These are phyloP conservation scores for Thereva nobilitata DNA, from an alignment of 2,888 invertebrate genomes.

Conservation along the genomic window DNA sequence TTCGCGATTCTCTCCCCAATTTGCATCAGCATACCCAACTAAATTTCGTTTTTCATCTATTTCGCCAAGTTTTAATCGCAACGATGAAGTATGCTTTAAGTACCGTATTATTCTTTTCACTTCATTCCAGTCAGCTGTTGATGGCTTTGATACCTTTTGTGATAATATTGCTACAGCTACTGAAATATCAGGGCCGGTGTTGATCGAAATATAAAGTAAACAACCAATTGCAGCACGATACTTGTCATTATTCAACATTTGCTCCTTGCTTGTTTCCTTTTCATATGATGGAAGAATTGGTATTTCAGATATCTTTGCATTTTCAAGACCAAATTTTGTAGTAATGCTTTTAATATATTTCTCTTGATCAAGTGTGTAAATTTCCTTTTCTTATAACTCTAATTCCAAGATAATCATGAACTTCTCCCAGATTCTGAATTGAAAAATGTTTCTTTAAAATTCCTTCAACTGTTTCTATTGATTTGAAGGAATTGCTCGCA, in stretches of 20 bases:
- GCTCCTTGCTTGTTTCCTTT: constrained; percentile 25
- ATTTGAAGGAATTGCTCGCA: constrained; percentile 21
- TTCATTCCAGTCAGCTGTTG: constrained; percentile 46
- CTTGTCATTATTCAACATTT: constrained; percentile 34
- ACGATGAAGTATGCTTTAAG: constrained; percentile 39
- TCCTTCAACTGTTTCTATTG: constrained; percentile 7
- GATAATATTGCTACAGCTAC: constrained; percentile 42
- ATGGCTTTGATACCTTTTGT: constrained; percentile 45
- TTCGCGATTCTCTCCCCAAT: constrained; percentile 48
- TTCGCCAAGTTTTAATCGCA: constrained; percentile 21
- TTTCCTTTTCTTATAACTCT: constrained; percentile 32
- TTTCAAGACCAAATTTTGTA: constrained; percentile 36
- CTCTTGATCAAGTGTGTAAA: constrained; percentile 35
- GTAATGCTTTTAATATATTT: constrained; percentile 37
- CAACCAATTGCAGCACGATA: constrained; percentile 38
- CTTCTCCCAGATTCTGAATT: constrained; percentile 34
- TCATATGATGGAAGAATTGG: constrained; percentile 36
- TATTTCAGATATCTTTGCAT: constrained; percentile 36
- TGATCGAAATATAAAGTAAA: constrained; percentile 42
- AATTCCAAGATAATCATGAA: constrained; percentile 35
- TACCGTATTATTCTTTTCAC: constrained; percentile 45
- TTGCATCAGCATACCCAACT: constrained; percentile 47
- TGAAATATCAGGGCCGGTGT: constrained; percentile 44
- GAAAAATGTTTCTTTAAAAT: constrained; percentile 31
- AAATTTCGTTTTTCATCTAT: neutral